Base-by-base conservation (phyloP, 2,888 invertebrate species). In the Aproaerema taeniolella region DNA sequence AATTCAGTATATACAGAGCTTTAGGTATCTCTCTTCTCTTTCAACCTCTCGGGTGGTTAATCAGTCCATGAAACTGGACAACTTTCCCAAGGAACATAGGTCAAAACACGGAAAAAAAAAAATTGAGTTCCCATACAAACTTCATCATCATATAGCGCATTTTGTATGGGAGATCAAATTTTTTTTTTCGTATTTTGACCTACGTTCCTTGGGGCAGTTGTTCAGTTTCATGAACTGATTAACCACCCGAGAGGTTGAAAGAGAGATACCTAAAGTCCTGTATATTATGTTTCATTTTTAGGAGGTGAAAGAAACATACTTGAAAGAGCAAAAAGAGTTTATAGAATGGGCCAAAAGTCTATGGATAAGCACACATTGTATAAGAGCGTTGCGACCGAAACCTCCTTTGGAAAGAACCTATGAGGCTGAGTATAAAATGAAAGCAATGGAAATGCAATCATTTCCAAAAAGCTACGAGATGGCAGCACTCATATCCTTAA, bases 401-500 rank as follows among this genome's bases (percentile, higher is more conserved):
- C 77, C 75, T 0, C 34, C 43, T 0, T 51, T 79, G 1, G 83
- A 85, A 31, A 49, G 47, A 0, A 60, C 75, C 0, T 85, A 83
- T 11, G 73, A 79, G 9, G 78, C 80, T 0, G 72, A 72, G 42
- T 76, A 65, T 44, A 67, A 68, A 45, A 46, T 78, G 41, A 61
- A 52, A 20, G 61, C 62, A 0, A 55, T 55, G 1, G 55, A 61
- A 17, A 39, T 80, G 40, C 47, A 57, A 10, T 56, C 63, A 0
- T 66, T 68, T n/a, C 78, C 80, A 0, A 71, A 66, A 32, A 47
- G 41, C 0, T 81, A 63, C 43, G 45, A 52, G 4, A 35, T 79
- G 46, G 83, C 67, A 0, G 83, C 79, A 1, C 82, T 82, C 31
- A 75, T 86, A 49, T 63, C 74, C 0, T 42, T 82, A 1, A 63